phyloP scores from a whole-genome alignment of 2,113 vertebrate genomes.

The Hippocampus abdominalis region DNA sequence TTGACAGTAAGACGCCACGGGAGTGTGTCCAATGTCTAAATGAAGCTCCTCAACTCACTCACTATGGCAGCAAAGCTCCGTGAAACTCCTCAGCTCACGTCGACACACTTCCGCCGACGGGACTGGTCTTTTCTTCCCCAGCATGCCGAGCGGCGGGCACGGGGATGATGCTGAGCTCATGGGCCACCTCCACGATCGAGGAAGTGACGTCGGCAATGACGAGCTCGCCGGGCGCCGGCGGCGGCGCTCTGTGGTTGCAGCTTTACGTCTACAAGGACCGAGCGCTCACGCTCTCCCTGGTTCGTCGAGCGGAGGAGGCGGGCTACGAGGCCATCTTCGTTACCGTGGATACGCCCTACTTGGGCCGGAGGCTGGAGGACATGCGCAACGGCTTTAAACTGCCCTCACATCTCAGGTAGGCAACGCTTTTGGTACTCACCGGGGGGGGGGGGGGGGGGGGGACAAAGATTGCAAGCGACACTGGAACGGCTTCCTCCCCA shows the following conservation, averaged over 20 bases:
- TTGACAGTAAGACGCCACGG: too few relatives aligned
- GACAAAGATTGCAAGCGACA: neutral
- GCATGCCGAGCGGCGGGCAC: conserved; percentile 81
- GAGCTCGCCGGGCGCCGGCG: neutral
- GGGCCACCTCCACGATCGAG: conserved; percentile 92
- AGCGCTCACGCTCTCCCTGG: conserved; percentile 79
- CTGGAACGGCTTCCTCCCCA: too few relatives aligned
- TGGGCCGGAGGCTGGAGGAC: conserved; percentile 83
- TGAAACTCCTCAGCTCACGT: too few relatives aligned
- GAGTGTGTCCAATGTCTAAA: too few relatives aligned
- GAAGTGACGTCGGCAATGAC: conserved; percentile 75
- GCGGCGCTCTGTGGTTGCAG: conserved; percentile 81
- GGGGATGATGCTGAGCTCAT: conserved; percentile 97
- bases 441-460: too few relatives aligned
- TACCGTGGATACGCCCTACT: conserved; percentile 89
- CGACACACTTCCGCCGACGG: too few relatives aligned
- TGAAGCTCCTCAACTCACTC: too few relatives aligned
- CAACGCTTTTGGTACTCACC: neutral
- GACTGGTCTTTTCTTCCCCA: conserved; percentile 45
- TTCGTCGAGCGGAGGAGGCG: conserved; percentile 78
- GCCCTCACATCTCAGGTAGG: conserved; percentile 86
- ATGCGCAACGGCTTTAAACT: conserved; percentile 90
- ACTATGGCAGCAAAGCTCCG: too few relatives aligned
- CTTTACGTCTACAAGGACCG: conserved; percentile 93
- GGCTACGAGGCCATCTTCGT: conserved; percentile 89